A percentile compares a stretch with the other conserved stretches of the same genome.
phyloP scores from a whole-genome alignment of 2,888 invertebrate genomes.

The Drosophila neotestacea region DNA sequence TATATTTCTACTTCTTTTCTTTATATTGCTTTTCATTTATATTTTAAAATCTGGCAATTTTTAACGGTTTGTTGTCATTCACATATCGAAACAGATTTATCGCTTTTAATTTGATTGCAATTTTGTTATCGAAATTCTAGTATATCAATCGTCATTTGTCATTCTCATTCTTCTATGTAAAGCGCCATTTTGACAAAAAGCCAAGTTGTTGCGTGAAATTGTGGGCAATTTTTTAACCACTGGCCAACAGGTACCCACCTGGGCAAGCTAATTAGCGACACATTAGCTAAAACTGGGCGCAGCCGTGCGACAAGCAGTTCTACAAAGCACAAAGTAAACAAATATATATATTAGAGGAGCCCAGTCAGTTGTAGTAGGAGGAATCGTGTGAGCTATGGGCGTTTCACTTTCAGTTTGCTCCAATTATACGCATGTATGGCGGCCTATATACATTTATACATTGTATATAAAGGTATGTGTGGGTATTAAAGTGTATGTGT shows the following conservation, averaged over 20 bases:
- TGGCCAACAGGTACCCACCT: slow-evolving; percentile 18
- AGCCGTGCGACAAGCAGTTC: slow-evolving; percentile 51
- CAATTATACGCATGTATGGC: slow-evolving; percentile 40
- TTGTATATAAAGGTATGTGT: background rate
- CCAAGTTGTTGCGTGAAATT: slow-evolving; percentile 9
- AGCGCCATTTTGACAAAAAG: slow-evolving; percentile 26
- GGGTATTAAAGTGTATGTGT: background rate
- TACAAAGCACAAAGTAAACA: slow-evolving; percentile 50
- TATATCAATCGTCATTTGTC: slow-evolving; percentile 27
- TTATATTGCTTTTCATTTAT: too few species aligned
- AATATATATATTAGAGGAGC: slow-evolving; percentile 52
- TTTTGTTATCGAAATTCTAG: slow-evolving; percentile 13
- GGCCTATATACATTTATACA: background rate
- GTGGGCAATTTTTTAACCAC: slow-evolving; percentile 32
- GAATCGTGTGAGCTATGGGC: slow-evolving; percentile 12
- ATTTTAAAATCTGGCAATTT: too few species aligned
- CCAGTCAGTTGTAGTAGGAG: background rate
- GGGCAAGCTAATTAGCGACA: slow-evolving; percentile 61
- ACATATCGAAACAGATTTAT: too few species aligned
- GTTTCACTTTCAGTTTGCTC: slow-evolving; percentile 56
- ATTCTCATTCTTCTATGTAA: background rate
- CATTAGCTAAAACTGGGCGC: slow-evolving; percentile 70
- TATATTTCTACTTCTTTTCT: too few species aligned
- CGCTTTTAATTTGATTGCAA: background rate
- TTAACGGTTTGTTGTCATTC: background rate